Evolutionary conservation across 2,113 vertebrate species (phyloP), one percentile per base, ranked within the genome.

Genomic region (Cyprinodon tularosa): DNA sequence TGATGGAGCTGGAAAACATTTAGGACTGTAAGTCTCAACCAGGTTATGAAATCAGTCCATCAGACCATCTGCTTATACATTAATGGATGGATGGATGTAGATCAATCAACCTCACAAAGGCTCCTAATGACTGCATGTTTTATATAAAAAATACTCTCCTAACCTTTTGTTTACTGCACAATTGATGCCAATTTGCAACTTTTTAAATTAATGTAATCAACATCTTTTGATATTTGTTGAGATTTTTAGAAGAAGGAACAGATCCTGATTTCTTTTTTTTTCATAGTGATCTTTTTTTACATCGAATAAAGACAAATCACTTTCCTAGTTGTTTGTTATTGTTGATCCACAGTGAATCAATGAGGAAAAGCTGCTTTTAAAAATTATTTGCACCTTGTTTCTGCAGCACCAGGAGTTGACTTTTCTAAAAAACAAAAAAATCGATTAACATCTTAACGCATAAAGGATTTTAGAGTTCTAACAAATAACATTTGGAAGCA

Each of bases 401-500:
- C 63, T 63, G 44, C 12, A n/a, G 20, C 12, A 15, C 57, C 36
- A 38, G 42, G 40, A 39, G 65, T 68, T 3, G 4, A 20, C 61
- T 48, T 17, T 17, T 38, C 29, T 47, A 13, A 63, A 39, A 11
- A 60, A 20, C 15, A 9, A 4, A 38, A 70, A 20, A 62, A 62
- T 62, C 22, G 29, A 62, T 74, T 65, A 42, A 66, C 59, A 17
- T 63, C 10, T 4, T 48, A 17, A 68, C 53, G 1, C 62, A 40
- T n/a, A 61, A 67, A 47, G 20, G 22, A 15, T 36, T n/a, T 59
- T 61, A 13, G 36, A 61, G 60, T 47, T 15, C n/a, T n/a, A 22
- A 57, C 20, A 11, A 66, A 40, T 22, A 7, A n/a, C 37, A 44
- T 74, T 66, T 62, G 17, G 29, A 47, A 76, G 57, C 65, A 29